Conservation (phyloP, 2,113 vertebrate genomes). For the Toxotes jaculatrix region DNA sequence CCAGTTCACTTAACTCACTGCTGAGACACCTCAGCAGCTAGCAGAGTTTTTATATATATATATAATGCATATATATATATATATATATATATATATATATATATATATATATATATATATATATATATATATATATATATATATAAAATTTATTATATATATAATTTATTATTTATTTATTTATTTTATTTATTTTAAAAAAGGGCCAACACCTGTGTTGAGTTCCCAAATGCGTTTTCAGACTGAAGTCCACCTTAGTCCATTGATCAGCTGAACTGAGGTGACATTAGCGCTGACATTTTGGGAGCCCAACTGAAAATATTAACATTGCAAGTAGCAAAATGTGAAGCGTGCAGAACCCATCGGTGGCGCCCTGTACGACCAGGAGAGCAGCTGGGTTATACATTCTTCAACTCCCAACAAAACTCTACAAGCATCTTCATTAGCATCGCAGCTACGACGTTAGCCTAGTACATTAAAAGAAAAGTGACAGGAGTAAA, state of each 20-base stretch:
- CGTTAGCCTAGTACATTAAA: slow-evolving; percentile 29
- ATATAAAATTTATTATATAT: no score
- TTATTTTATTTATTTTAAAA: neutral
- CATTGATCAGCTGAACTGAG: slow-evolving; percentile 17
- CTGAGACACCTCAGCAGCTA: slow-evolving; percentile 3
- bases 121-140: no score
- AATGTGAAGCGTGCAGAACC: slow-evolving; percentile 78
- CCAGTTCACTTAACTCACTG: neutral
- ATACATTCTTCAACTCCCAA: slow-evolving; percentile 67
- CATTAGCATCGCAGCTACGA: slow-evolving; percentile 40
- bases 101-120: no score
- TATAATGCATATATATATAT: neutral
- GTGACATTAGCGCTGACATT: slow-evolving; percentile 20
- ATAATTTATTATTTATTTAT: no score
- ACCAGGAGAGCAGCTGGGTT: slow-evolving; percentile 60
- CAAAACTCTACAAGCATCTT: slow-evolving; percentile 60
- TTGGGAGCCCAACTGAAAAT: slow-evolving; percentile 47
- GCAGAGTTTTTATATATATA: slow-evolving; percentile 3
- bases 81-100: no score
- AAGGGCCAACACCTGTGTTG: slow-evolving; percentile 24
- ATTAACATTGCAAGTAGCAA: slow-evolving; percentile 21
- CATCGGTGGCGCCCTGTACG: slow-evolving; percentile 9
- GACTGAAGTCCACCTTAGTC: slow-evolving; percentile 6
- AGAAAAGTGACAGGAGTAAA: slow-evolving; percentile 60
- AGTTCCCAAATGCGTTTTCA: slow-evolving; percentile 33